Conservation (phyloP, 2,113 vertebrate species). For the Ellobius talpinus region DNA sequence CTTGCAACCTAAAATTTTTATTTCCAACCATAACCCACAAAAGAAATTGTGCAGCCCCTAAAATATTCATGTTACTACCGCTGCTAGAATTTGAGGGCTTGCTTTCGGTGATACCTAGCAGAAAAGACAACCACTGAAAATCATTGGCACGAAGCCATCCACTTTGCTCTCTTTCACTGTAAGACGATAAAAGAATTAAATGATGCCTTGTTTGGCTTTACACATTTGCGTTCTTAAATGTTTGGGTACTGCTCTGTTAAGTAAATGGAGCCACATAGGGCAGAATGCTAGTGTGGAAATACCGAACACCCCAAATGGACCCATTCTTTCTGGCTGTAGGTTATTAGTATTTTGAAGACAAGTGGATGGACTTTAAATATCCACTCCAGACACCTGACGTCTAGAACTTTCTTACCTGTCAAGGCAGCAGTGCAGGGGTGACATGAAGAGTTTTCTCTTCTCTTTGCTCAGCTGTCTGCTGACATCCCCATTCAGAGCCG, state of each 20-base stretch:
- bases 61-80: slow-evolving; percentile 77
- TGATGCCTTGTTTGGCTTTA: slow-evolving; percentile 79
- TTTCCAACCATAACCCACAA: slow-evolving; percentile 66
- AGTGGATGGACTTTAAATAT: neutral
- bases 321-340: neutral
- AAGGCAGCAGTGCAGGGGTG: neutral
- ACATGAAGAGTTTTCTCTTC: neutral
- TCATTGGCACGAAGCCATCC: slow-evolving; percentile 79
- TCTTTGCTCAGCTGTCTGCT: neutral
- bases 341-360: neutral
- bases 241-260: slow-evolving; percentile 75
- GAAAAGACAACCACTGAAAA: slow-evolving; percentile 80
- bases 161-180: slow-evolving; percentile 80
- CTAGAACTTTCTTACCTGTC: neutral
- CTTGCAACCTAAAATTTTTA: slow-evolving; percentile 69
- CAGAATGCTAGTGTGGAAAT: slow-evolving; percentile 12
- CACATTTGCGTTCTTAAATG: slow-evolving; percentile 77
- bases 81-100: slow-evolving; percentile 76
- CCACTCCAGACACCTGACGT: neutral
- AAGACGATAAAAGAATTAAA: slow-evolving; percentile 84
- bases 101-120: slow-evolving; percentile 74
- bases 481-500: neutral
- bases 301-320: slow-evolving; percentile 40
- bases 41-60: slow-evolving; percentile 60
- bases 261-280: slow-evolving; percentile 62